Evolutionary conservation across 1,140 invertebrate species (phyloP), one percentile per base, ranked within the genome.

Genomic region (Copidosoma floridanum): DNA sequence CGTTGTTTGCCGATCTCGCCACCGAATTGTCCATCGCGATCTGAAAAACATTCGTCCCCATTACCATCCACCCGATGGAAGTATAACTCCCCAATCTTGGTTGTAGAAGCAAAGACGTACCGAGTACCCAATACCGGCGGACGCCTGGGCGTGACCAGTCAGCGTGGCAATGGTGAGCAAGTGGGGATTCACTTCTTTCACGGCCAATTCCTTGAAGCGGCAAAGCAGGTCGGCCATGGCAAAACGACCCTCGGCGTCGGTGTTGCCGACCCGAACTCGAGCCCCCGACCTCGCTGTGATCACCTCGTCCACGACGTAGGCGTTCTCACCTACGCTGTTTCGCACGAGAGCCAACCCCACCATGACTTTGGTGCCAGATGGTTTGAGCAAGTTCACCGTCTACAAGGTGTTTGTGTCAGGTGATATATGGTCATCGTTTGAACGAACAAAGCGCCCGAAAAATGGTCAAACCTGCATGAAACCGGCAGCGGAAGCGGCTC

Each of bases 231-330:
- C 97, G 14, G 93, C 89, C 94, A 99, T 97, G 8, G 91, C 92
- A 85, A 98, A 89, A 23, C 96, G 81, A 0, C 96, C 96, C 81
- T 98, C 96, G 40, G 95, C 95, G 81, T 98, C 96, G 8, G 96
- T 98, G 72, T 98, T 98, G 1, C 89, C 90, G 50, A 99, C 85
- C 54, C 95, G 83, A 1, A 95, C 86, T 29, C 87, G 84, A n/a
- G 88, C 86, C 3, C 94, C 93, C 41, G 94, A 91, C 59, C 92
- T 85, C 0, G 93, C 89, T 5, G 89, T 88, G 46, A 98, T 87
- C 18, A 97, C 82, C 78, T 98, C 95, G 82, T 97, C 95, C 54
- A 93, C 71, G 1, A 97, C 94, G 77, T 97, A 98, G 50, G 86
- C 87, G 64, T 97, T 92, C 76, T 88, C 85, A 4, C 96, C 97